Evolutionary conservation across 2,113 vertebrate genomes (phyloP).

Genomic region (Pachycephala philippinensis): DNA sequence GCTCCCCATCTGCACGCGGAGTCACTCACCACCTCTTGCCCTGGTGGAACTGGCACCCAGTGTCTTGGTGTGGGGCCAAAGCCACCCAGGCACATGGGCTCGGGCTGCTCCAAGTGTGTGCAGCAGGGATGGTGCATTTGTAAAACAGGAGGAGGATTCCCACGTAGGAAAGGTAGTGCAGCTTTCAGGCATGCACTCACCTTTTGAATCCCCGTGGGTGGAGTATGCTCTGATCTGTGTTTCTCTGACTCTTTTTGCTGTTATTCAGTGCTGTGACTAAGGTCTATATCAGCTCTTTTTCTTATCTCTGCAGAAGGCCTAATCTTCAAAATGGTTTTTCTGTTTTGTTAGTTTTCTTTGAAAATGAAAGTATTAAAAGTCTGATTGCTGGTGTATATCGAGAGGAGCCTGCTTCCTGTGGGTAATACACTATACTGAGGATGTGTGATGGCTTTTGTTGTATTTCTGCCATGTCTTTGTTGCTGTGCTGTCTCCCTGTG

Average conservation of each 20-base stretch:
- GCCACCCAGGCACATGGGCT: conserved; percentile 6
- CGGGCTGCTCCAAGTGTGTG: neutral
- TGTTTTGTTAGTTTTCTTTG: neutral
- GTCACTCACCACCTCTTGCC: neutral
- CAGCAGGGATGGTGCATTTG: neutral
- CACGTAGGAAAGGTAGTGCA: neutral
- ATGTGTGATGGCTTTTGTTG: neutral
- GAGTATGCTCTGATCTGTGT: neutral
- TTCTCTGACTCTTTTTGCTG: neutral
- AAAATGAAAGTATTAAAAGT: neutral
- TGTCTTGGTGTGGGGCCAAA: neutral
- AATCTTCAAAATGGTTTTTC: neutral
- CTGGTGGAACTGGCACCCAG: neutral
- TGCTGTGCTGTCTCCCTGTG: neutral
- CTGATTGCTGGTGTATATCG: neutral
- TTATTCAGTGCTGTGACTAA: neutral
- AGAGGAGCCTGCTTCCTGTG: neutral
- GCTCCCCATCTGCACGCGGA: neutral
- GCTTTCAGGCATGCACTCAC: neutral
- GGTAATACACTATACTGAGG: neutral
- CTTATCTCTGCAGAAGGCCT: neutral
- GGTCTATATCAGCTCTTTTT: neutral
- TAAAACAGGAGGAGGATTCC: neutral
- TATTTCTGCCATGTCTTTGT: neutral
- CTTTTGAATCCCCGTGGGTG: neutral